Evolutionary conservation across 2,113 vertebrate species (phyloP).

Genomic region (Todiramphus chloris): DNA sequence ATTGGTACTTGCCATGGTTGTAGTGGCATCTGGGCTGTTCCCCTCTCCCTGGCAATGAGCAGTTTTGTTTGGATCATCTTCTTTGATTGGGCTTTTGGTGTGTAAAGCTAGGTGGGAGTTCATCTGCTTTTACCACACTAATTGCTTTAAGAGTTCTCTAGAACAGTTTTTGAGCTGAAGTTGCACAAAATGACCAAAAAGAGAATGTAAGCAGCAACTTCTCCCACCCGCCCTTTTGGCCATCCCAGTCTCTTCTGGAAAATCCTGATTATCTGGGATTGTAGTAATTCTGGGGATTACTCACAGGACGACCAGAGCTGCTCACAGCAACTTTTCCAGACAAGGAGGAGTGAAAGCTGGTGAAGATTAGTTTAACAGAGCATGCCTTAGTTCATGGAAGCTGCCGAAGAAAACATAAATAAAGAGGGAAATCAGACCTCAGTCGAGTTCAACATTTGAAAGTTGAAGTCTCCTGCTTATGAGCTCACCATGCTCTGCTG

Average conservation of each 20-base stretch:
- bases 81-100: neutral
- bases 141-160: neutral
- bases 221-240: neutral
- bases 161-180: neutral
- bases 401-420: constrained; percentile 17
- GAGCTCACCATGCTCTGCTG: constrained; percentile 48
- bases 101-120: neutral
- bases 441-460: neutral
- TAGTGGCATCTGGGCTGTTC: fast-evolving
- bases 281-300: constrained; percentile 9
- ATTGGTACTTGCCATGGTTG: neutral
- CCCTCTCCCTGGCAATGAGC: neutral
- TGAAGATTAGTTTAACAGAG: constrained; percentile 15
- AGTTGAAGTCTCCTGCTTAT: constrained; percentile 53
- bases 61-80: neutral
- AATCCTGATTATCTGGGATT: neutral
- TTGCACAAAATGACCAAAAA: neutral
- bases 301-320: neutral
- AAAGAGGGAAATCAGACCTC: neutral
- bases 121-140: neutral
- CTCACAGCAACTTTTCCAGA: constrained; percentile 33
- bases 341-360: constrained; percentile 22
- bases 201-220: neutral
- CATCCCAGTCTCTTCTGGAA: neutral
- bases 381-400: neutral